Conservation (phyloP, 2,113 vertebrate genomes). For the Arizona elegans region DNA sequence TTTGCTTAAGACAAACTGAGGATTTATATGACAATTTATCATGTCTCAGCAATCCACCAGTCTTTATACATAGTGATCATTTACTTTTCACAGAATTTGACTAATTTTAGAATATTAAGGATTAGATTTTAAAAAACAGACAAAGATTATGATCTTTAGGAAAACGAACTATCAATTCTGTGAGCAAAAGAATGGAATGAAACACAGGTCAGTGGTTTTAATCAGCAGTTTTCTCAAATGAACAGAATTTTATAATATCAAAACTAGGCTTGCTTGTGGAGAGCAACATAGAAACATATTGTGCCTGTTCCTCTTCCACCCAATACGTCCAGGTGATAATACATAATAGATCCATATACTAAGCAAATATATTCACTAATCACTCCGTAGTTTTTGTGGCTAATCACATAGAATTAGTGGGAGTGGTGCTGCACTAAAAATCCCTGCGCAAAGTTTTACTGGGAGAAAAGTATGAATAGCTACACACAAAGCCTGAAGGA, state of each 20-base stretch:
- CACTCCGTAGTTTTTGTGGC: neutral
- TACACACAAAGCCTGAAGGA: neutral
- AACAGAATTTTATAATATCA: neutral
- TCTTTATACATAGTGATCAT: neutral
- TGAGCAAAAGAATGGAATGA: neutral
- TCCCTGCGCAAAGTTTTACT: neutral
- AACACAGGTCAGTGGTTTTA: neutral
- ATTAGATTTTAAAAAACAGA: neutral
- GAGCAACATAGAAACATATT: neutral
- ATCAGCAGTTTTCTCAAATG: neutral
- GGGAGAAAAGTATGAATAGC: neutral
- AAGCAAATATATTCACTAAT: neutral
- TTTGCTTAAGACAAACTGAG: neutral
- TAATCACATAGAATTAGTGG: neutral
- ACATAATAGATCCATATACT: neutral
- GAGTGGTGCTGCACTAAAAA: neutral
- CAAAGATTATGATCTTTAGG: neutral
- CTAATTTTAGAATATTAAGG: neutral
- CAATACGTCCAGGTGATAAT: neutral
- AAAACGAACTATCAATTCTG: neutral
- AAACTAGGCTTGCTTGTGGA: neutral
- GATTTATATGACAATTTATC: neutral
- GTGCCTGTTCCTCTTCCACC: neutral
- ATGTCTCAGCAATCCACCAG: neutral
- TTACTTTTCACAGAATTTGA: neutral